A percentile compares a stretch with the other conserved stretches of the same genome.
These are phyloP conservation scores for Sinocyclocheilus grahami DNA, from an alignment of 2,113 vertebrate genomes.

Conservation along the genomic window DNA sequence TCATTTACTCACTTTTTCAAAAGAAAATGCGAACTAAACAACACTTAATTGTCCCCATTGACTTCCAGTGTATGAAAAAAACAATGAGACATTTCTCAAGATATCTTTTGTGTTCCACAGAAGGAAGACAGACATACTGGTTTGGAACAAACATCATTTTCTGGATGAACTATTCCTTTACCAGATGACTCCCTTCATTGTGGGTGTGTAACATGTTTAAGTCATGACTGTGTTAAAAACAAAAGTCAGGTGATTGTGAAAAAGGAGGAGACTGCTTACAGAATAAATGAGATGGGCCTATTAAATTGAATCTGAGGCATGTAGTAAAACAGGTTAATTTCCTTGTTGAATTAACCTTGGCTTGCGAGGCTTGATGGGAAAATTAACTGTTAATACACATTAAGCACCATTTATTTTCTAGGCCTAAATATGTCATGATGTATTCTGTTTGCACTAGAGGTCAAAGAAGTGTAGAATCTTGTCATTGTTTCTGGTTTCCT, in stretches of 20 bases:
- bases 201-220: conserved; percentile 37
- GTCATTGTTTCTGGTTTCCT: background rate
- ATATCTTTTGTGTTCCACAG: background rate
- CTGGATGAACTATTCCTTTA: background rate
- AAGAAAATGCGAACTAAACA: background rate
- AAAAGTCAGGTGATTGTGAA: conserved; percentile 16
- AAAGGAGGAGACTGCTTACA: conserved; percentile 8
- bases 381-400: conserved; percentile 1
- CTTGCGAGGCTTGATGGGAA: background rate
- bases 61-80: background rate
- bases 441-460: background rate
- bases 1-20: background rate
- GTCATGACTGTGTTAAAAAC: conserved; percentile 5
- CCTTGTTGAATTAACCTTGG: background rate
- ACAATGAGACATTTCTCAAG: background rate
- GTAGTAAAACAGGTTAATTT: conserved; percentile 30
- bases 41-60: background rate
- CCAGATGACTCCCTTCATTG: background rate
- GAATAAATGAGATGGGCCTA: conserved; percentile 18
- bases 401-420: background rate
- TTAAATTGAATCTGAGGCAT: background rate
- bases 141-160: too few species aligned
- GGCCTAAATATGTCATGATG: background rate
- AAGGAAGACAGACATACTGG: too few species aligned
- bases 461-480: background rate